A percentile compares a stretch with the other conserved stretches of the same genome.
Conservation (phyloP, 2,113 vertebrate species). For the Tragelaphus scriptus region DNA sequence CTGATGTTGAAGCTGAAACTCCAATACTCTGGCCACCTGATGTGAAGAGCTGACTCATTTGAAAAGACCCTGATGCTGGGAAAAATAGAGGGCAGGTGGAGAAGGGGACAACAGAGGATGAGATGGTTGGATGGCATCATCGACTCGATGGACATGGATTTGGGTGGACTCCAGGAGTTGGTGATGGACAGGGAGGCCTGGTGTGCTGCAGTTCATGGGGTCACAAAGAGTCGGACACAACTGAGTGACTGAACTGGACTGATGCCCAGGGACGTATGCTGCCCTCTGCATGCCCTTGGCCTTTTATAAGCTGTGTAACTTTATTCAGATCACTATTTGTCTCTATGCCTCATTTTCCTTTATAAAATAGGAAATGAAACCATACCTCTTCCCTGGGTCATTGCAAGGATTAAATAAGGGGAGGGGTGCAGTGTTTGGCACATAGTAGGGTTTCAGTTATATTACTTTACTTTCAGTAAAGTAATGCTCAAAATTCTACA, state of each 20-base stretch:
- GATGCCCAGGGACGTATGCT: neutral
- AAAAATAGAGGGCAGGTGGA: neutral
- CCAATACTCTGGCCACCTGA: neutral
- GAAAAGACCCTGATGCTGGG: neutral
- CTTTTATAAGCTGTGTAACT: neutral
- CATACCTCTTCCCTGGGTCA: neutral
- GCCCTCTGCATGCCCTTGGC: neutral
- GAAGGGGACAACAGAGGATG: neutral
- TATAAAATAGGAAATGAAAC: neutral
- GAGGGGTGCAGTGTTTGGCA: neutral
- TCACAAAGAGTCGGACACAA: accelerated
- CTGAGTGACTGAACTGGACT: neutral
- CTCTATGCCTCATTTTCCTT: neutral
- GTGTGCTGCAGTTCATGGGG: neutral
- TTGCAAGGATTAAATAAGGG: neutral
- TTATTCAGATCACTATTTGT: neutral
- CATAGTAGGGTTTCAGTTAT: neutral
- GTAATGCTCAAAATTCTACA: no score
- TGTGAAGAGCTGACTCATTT: neutral
- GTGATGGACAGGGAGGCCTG: no score
- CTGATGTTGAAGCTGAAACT: neutral
- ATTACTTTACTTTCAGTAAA: no score
- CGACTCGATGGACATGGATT: no score
- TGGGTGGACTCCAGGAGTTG: no score
- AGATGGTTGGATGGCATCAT: no score